Evolutionary conservation across 2,888 invertebrate genomes (phyloP), one percentile per base, ranked within the genome.

Genomic region (Chloroclystis v-ata): DNA sequence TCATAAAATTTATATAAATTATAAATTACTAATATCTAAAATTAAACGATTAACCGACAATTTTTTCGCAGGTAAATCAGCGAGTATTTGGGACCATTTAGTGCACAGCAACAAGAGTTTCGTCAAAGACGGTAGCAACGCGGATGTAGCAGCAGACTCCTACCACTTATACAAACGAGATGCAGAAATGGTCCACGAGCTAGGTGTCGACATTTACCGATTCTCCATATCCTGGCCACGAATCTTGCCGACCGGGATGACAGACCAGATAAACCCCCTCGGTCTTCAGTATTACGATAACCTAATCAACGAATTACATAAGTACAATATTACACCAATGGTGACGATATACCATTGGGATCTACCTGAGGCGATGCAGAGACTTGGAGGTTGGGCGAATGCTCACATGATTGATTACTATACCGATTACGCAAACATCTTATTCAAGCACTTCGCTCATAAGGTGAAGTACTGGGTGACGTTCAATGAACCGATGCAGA

Each of bases 201-300:
- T 92, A 2, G 91, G 91, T 8, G 92, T 92, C 0, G 79, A 91
- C 56, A 89, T 91, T 50, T 94, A 93, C 72, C 87, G 93, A 30
- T 94, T 94, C 72, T 93, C 93, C 0, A 87, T 94, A 58, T 91
- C 94, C 0, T 96, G 95, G 95, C 78, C 93, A 0, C 82, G 95
- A 39, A 86, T 96, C 37, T 77, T 95, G 54, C 94, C 95, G 0
- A 90, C 88, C 8, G 95, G 94, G 7, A 85, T 90, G 45, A 86
- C 89, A 8, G 90, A 92, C 61, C 68, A 89, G 12, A 81, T 94
- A 12, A 96, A 94, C 68, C 79, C 88, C 29, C 86, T 89, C 1
- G 96, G 94, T 11, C 85, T 96, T 8, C 80, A 90, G 47, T 95
- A 95, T 75, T 97, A 97, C 72, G 92, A 91, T 63, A 90, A 92